Evolutionary conservation across 23 tunicate species (phyloP), one percentile per base, ranked within the genome.

Genomic region (Styela clava): DNA sequence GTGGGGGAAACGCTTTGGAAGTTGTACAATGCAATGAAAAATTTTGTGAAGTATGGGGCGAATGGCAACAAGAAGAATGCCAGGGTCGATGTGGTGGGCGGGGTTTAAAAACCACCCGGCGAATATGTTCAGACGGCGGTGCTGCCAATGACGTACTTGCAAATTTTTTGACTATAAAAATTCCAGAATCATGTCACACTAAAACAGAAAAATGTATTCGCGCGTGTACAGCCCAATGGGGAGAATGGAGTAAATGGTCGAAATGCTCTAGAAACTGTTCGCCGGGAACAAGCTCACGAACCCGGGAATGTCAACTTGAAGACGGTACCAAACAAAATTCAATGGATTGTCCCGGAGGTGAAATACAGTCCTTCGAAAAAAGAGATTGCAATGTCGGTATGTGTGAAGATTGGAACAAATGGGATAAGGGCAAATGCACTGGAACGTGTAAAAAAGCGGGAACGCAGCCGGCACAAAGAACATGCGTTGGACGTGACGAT

Each of bases 341-440:
- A 16, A n/a, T n/a, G 0, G 30, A 25, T 29, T 67, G 71, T 22
- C 71, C 71, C 31, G 31, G 2, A 16, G 71, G 71, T 16, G 71
- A 18, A 18, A 16, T 67, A 18, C 30, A 27, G 71, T 44, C 56
- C 12, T 12, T 44, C 12, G 71, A 67, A 22, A 24, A 67, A 67
- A 29, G 31, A 22, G 23, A 67, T 18, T 67, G 71, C 2, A 67
- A 67, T 29, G 30, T 67, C 16, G 31, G 31, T 22, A 27, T 67
- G 71, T 67, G 71, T 67, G 71, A 27, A 24, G 31, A 27, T 29
- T 67, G 71, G 71, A 18, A n/a, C 0, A 24, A 67, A 67, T 67
- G 31, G 31, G 22, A 19, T 67, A 67, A 29, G 22, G 71, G 71
- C 16, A 29, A 67, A 67, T 67, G 71, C 22, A 29, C 31, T 0